These are phyloP conservation scores for Pleuronectes platessa DNA, from an alignment of 2,113 vertebrate genomes.

Conservation along the genomic window DNA sequence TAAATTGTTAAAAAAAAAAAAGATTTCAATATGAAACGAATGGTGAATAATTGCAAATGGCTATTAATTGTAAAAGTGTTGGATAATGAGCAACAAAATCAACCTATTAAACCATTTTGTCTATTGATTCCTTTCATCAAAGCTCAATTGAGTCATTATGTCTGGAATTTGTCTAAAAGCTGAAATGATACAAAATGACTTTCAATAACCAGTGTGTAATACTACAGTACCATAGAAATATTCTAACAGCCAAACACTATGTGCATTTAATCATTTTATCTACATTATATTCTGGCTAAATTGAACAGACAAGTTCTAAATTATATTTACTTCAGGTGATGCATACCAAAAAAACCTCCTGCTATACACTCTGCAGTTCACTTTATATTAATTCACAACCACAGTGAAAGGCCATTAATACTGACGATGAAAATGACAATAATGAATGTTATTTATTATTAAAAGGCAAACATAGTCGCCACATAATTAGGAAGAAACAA, in stretches of 20 bases:
- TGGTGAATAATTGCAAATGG: too few species aligned
- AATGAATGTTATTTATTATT: slow-evolving; percentile 39
- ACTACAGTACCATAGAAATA: neutral
- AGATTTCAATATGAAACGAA: too few species aligned
- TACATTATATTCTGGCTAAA: neutral
- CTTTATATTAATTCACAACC: slow-evolving; percentile 34
- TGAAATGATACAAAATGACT: slow-evolving; percentile 2
- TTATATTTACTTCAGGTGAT: slow-evolving; percentile 13
- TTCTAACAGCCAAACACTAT: neutral
- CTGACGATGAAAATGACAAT: slow-evolving; percentile 29
- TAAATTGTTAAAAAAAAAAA: too few species aligned
- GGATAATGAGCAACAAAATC: slow-evolving; percentile 12
- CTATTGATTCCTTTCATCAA: slow-evolving; percentile 21
- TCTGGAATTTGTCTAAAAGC: neutral
- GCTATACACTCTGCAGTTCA: neutral
- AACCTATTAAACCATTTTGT: slow-evolving; percentile 8
- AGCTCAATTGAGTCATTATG: slow-evolving; percentile 11
- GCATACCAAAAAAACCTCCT: neutral
- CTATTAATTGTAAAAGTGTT: neutral
- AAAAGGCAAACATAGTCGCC: slow-evolving; percentile 20
- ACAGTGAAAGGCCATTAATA: slow-evolving; percentile 44
- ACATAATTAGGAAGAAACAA: slow-evolving; percentile 40
- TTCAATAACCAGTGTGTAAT: neutral
- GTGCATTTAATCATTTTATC: neutral
- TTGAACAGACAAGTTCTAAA: neutral